Percentiles rank a stretch among this genome's conserved stretches.
Evolutionary conservation across 2,888 invertebrate genomes (phyloP).

Genomic region (Agriopis marginaria): DNA sequence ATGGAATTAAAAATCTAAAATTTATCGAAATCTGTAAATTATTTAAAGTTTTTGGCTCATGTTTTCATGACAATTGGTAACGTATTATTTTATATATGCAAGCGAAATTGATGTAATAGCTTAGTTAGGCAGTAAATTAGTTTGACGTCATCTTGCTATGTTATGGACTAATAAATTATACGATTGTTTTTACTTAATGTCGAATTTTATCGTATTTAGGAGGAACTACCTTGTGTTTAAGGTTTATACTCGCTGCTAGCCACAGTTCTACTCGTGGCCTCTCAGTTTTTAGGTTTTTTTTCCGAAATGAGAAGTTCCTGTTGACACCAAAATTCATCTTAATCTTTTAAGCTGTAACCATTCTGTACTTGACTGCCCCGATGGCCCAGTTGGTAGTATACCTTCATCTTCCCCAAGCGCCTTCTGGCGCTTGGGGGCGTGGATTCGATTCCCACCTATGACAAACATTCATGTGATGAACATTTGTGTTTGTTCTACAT

Average conservation of each 20-base stretch:
- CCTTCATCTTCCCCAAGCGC: too few relatives aligned
- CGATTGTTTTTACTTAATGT: not conserved
- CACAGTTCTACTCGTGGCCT: not conserved
- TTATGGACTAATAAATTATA: not conserved
- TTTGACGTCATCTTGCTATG: conserved; percentile 11
- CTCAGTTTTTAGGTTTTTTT: not conserved
- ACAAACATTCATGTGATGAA: too few relatives aligned
- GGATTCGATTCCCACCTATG: too few relatives aligned
- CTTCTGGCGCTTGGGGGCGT: too few relatives aligned
- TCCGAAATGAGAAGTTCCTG: too few relatives aligned
- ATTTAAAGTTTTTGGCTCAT: conserved; percentile 27
- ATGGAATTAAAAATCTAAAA: conserved; percentile 13
- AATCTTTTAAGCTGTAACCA: not conserved
- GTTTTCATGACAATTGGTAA: conserved; percentile 37
- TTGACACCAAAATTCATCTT: not conserved
- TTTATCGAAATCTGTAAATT: conserved; percentile 16
- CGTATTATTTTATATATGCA: not conserved
- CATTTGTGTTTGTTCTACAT: too few relatives aligned
- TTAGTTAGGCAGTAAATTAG: not conserved
- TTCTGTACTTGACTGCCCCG: too few relatives aligned
- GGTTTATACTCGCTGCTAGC: not conserved
- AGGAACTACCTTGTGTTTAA: not conserved
- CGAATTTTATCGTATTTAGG: not conserved
- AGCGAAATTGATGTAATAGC: not conserved
- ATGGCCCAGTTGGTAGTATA: too few relatives aligned